phyloP scores from a whole-genome alignment of 2,113 vertebrate species.

The Paramormyrops kingsleyae region DNA sequence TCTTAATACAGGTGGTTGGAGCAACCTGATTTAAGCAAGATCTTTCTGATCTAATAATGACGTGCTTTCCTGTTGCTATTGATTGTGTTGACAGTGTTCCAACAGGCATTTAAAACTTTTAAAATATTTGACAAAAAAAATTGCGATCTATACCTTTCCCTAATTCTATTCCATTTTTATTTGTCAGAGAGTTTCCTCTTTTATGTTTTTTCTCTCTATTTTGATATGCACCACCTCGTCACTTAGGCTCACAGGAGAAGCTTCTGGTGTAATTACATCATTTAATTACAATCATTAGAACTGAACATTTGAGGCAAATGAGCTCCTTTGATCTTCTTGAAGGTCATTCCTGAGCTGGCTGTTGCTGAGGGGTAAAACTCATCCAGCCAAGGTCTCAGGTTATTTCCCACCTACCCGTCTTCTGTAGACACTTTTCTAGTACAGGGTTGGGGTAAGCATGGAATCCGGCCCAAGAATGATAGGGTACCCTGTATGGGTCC shows the following conservation, averaged over 20 bases:
- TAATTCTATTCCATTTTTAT: neutral
- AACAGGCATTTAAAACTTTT: neutral
- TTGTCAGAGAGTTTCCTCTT: neutral
- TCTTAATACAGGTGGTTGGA: neutral
- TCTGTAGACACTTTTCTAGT: neutral
- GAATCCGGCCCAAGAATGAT: neutral
- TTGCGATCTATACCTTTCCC: neutral
- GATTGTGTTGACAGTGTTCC: neutral
- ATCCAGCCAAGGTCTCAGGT: neutral
- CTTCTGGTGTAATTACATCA: neutral
- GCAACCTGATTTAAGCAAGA: neutral
- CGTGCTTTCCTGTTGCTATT: neutral
- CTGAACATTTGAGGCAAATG: neutral
- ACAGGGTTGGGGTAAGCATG: neutral
- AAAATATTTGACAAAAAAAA: neutral
- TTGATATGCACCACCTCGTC: neutral
- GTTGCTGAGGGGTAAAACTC: neutral
- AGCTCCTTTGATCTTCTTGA: neutral
- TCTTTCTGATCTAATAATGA: neutral
- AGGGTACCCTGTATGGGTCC: neutral
- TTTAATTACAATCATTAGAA: neutral
- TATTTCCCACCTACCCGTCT: neutral
- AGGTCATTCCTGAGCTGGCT: neutral
- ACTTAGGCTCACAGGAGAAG: neutral
- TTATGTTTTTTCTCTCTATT: neutral